Base-by-base conservation (phyloP, 35 echinoderm and acorn worm species). In the Apostichopus californicus region DNA sequence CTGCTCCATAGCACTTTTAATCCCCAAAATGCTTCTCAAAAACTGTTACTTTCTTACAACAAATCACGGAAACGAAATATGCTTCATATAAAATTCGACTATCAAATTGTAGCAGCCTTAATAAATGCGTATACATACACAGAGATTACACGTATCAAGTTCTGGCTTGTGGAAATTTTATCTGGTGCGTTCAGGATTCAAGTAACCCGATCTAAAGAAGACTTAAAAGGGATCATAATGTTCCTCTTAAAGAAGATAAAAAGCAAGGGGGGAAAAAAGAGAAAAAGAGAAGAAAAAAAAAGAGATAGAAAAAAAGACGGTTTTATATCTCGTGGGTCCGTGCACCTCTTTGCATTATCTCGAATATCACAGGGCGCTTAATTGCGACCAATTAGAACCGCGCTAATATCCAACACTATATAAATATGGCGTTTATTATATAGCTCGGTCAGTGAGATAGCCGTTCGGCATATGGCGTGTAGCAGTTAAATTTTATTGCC, bases 401-500 rank as follows among this genome's bases (percentile, higher is more conserved):
- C 17, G 20, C 6, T 83, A 83, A 55, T 83, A 55, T 54, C 80
- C 80, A 83, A 83, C 56, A 54, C 17, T 83, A 83, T 83, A 83
- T 6, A 68, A 68, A 17, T 17, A 28, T 28, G 64, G 64, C 10
- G 53, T 28, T 28, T 28, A 79, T 83, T 56, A 54, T 20, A 14
- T 56, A 83, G 80, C 52, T n/a, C 34, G 80, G 80, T 83, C 80
- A 83, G 56, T 83, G 52, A 17, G 80, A 83, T 83, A 54, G 80
- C 80, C 80, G 80, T 9, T n/a, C 80, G 80, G 80, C 80, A 83
- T 83, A 54, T 83, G 80, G 80, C 80, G 80, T 83, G 80, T 83
- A 83, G 80, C 80, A 56, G 80, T 83, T 83, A 83, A 83, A 83
- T 57, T 83, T 83, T 83, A 83, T 83, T 83, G 80, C 80, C 56